Evolutionary conservation across 2,888 invertebrate species (phyloP), one percentile per base, ranked within the genome.

Genomic region (Sinopyrophorus schimmeli): DNA sequence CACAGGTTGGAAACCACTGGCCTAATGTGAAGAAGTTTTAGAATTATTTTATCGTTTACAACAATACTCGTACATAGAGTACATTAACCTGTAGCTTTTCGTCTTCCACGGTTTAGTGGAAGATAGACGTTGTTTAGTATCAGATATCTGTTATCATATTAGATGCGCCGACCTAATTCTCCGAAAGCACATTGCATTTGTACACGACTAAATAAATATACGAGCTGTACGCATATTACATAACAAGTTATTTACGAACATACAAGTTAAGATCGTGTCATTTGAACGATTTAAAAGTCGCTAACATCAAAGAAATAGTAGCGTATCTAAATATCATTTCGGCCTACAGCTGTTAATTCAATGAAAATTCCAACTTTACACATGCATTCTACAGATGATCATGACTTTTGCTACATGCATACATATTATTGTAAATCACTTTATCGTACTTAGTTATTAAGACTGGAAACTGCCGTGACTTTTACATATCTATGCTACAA

Each of bases 81-180:
- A 32, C 41, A 41, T 41, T 41, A 41, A 41, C 41, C 41, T 32
- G 31, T 17, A 3, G 9, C 10, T 30, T 16, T 31, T 40, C 21
- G 16, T 30, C 31, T 24, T 17, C n/a, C 23, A 23, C 10, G 24
- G 21, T 41, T 32, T 41, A 12, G 16, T 41, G 28, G n/a, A 14
- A 30, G 5, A 32, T 16, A 31, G 20, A 17, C 30, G 21, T 20
- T 30, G 14, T 30, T 31, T 17, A 20, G 23, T 24, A 24, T 41
- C 41, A 40, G 40, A 31, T 40, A 40, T 40, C 15, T 40, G 30
- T 32, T 23, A 23, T 30, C 31, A 32, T 24, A 32, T 24, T 31
- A 32, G 31, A 41, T 41, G 41, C 41, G 41, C 21, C 12, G 32
- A 41, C 41, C 41, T 24, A 41, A 31, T 31, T 41, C 16, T 31